Evolutionary conservation across 1,140 invertebrate genomes (phyloP).

Genomic region (Drosophila parvula): DNA sequence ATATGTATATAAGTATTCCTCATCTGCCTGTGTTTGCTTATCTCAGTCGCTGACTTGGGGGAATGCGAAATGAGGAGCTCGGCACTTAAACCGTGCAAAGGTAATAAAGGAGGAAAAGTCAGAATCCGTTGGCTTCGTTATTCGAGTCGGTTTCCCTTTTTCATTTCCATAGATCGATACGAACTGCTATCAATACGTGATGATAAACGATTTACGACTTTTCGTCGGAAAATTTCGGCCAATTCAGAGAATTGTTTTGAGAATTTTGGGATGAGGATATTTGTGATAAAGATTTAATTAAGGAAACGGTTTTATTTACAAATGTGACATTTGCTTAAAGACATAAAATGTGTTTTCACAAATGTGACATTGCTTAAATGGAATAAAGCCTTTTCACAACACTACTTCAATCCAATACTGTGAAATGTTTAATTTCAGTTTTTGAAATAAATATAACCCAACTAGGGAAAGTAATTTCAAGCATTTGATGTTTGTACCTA

Average conservation of each 20-base stretch:
- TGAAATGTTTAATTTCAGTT: too few species aligned
- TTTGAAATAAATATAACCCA: too few species aligned
- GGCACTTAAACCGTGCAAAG: slow-evolving; percentile 58
- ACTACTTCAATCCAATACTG: too few species aligned
- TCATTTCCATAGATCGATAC: slow-evolving; percentile 44
- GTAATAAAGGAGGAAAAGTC: slow-evolving; percentile 58
- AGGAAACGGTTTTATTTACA: neutral
- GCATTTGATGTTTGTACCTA: too few species aligned
- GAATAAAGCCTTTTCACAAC: too few species aligned
- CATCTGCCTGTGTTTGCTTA: slow-evolving; percentile 36
- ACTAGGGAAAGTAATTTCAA: too few species aligned
- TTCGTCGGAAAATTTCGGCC: slow-evolving; percentile 31
- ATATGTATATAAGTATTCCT: neutral
- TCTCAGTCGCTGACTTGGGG: slow-evolving; percentile 33
- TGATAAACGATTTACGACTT: slow-evolving; percentile 60
- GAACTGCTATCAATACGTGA: slow-evolving; percentile 11
- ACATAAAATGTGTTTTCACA: too few species aligned
- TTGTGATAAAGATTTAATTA: slow-evolving; percentile 4
- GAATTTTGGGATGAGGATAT: neutral
- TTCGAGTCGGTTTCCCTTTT: slow-evolving; percentile 21
- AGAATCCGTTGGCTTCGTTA: slow-evolving; percentile 20
- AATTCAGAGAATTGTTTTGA: slow-evolving; percentile 54
- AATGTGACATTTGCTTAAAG: neutral
- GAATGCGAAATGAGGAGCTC: slow-evolving; percentile 9
- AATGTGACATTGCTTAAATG: too few species aligned